These are phyloP conservation scores for Zophobas morio DNA, from an alignment of 1,140 invertebrate genomes.

Conservation along the genomic window DNA sequence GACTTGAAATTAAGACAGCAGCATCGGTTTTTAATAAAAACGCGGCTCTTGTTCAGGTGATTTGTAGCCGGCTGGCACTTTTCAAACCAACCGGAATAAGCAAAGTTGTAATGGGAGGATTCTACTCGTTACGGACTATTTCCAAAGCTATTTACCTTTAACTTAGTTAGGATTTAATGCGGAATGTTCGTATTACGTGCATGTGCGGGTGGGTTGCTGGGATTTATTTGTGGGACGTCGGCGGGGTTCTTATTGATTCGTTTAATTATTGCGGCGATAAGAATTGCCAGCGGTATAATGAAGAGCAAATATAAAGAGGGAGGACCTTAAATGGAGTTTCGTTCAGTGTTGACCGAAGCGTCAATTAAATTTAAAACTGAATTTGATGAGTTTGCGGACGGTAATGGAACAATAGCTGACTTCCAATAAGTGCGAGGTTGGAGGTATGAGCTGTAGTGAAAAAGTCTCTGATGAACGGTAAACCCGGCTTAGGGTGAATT, in stretches of 20 bases:
- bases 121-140: slow-evolving; percentile 6
- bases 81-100: neutral
- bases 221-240: neutral
- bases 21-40: slow-evolving; percentile 16
- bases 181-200: slow-evolving; percentile 5
- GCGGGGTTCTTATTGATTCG: neutral
- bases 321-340: neutral
- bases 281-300: neutral
- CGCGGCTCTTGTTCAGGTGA: neutral
- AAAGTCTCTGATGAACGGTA: too few species aligned
- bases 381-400: neutral
- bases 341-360: slow-evolving; percentile 6
- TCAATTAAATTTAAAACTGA: neutral
- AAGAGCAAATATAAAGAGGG: neutral
- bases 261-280: neutral
- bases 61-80: slow-evolving; percentile 7
- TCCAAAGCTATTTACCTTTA: slow-evolving; percentile 4
- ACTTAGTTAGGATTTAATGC: slow-evolving; percentile 6
- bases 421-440: too few species aligned
- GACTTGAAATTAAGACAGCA: slow-evolving; percentile 14
- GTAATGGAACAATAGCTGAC: neutral
- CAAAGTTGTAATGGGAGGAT: neutral
- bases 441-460: too few species aligned
- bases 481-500: too few species aligned
- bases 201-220: neutral